Conservation (phyloP, 2,113 vertebrate genomes). For the Clarias magur region DNA sequence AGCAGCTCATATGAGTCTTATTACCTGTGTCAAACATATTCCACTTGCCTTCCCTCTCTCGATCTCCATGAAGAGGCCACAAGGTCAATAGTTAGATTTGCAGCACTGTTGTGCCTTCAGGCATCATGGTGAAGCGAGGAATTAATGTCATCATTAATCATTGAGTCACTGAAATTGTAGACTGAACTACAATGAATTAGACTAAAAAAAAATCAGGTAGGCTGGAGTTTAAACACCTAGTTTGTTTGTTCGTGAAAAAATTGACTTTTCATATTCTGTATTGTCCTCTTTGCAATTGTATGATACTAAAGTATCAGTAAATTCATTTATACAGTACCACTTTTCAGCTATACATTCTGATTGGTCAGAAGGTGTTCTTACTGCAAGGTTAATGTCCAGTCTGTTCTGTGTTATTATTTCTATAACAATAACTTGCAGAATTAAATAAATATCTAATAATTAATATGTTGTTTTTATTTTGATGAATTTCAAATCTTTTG, state of each 20-base stretch:
- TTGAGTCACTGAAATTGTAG: conserved; percentile 47
- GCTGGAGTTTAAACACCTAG: conserved; percentile 20
- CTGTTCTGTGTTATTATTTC: not conserved
- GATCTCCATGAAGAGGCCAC: conserved; percentile 12
- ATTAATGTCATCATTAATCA: conserved; percentile 52
- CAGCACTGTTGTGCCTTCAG: conserved; percentile 31
- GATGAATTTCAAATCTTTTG: not conserved
- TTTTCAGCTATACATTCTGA: not conserved
- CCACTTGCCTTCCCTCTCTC: conserved; percentile 24
- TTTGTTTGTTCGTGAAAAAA: conserved; percentile 21
- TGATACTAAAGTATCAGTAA: not conserved
- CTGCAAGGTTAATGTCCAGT: not conserved
- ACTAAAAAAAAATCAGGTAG: conserved; percentile 14
- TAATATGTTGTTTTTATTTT: not conserved
- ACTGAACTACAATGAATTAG: conserved; percentile 36
- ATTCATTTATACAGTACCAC: not conserved
- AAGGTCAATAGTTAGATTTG: conserved; percentile 51
- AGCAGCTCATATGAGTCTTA: conserved; percentile 43
- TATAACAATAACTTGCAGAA: not conserved
- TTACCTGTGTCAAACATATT: conserved; percentile 31
- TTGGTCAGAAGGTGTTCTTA: not conserved
- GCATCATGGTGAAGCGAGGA: conserved; percentile 30
- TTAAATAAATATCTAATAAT: not conserved
- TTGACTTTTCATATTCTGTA: not conserved
- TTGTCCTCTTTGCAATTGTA: conserved; percentile 11